A percentile compares a stretch with the other conserved stretches of the same genome.
These are phyloP conservation scores for Hylaeus anthracinus DNA, from an alignment of 1,140 invertebrate species.

Conservation along the genomic window DNA sequence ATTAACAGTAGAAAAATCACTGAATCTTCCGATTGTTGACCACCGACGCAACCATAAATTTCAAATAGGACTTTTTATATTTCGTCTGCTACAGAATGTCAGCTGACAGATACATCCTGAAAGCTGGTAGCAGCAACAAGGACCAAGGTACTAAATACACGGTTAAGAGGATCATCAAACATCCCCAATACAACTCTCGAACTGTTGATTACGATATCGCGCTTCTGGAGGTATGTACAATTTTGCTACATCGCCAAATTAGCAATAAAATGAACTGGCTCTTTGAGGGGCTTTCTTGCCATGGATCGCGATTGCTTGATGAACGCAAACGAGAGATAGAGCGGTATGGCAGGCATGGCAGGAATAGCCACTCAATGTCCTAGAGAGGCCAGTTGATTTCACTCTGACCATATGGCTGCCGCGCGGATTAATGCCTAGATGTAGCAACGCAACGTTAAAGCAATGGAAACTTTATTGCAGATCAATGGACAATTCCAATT, in stretches of 20 bases:
- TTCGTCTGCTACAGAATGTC: conserved; percentile 31
- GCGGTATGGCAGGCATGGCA: too few relatives aligned
- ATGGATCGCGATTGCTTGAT: too few relatives aligned
- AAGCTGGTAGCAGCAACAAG: conserved; percentile 39
- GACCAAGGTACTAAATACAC: conserved; percentile 23
- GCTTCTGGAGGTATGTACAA: conserved; percentile 60
- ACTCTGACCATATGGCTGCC: too few relatives aligned
- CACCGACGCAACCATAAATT: too few relatives aligned
- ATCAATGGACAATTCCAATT: conserved; percentile 34
- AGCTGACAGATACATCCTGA: not conserved
- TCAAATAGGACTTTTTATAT: not conserved
- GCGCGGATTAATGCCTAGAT: not conserved
- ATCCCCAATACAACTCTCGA: conserved; percentile 52
- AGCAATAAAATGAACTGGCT: too few relatives aligned
- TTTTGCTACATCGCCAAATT: too few relatives aligned
- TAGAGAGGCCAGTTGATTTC: too few relatives aligned
- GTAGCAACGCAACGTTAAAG: not conserved
- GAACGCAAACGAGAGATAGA: too few relatives aligned
- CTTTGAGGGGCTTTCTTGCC: too few relatives aligned
- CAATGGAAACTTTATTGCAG: conserved; percentile 39
- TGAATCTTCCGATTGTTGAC: too few relatives aligned
- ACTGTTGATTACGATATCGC: conserved; percentile 65
- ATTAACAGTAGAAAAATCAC: too few relatives aligned
- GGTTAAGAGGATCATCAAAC: conserved; percentile 41
- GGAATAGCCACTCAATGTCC: too few relatives aligned